Base-by-base conservation (phyloP, 2,797 vertebrate species). In the Enteromius viviparus region DNA sequence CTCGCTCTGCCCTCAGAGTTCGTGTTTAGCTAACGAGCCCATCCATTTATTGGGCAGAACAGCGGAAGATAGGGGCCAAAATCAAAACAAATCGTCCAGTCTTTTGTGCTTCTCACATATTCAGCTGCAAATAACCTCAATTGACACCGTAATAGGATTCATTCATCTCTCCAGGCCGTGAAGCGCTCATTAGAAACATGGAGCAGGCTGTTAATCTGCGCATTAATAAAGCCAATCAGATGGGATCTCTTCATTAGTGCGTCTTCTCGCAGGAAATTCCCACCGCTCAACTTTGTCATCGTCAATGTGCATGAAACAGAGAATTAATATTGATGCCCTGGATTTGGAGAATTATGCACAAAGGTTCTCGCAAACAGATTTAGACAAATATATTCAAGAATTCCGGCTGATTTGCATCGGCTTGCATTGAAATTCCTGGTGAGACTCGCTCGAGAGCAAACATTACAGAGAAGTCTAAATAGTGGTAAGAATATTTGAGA, bases 111-210 rank as follows among this genome's bases (percentile, higher is more conserved):
- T 21, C n/a, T 3, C 8, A 29, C 66, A 32, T 66, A 80, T 84
- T 87, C 79, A 83, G 78, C 78, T 68, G 77, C 70, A 85, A 79
- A 86, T 77, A 84, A 82, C 77, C 79, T 80, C 45, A 65, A 66
- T 82, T 87, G 62, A 78, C 76, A 62, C 69, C 4, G 64, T 85
- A 88, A 89, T 78, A 85, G 77, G 71, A 88, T 88, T 87, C 79
- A 83, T 88, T 88, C 85, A 62, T 85, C 87, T 72, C 47, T 32
- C 26, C 58, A 37, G 82, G 80, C 82, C 85, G 87, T 81, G 81
- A 89, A 74, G 82, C 6, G n/a, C 40, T 84, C 77, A 66, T 84
- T 75, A 79, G 53, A 71, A 45, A 45, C 71, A 70, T 15, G 49
- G 40, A 47, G 58, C 58, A 64, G 76, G 21, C 72, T 21, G 29